Evolutionary conservation across 2,113 vertebrate genomes (phyloP).

Genomic region (Tachuris rubrigastra): DNA sequence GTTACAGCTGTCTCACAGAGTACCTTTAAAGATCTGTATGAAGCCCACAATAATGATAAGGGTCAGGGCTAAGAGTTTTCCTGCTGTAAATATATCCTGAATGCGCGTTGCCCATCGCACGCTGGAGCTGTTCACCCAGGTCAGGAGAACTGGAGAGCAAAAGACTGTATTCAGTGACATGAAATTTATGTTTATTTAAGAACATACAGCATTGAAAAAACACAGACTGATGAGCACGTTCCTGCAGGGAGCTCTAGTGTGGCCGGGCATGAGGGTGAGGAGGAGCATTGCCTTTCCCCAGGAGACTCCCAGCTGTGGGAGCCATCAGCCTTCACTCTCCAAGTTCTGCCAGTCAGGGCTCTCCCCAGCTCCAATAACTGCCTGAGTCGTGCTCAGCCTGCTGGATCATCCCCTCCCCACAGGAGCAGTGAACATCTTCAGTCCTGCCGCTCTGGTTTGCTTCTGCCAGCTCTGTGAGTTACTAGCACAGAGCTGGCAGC

Average conservation of each 20-base stretch:
- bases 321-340: background rate
- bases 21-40: constrained; percentile 93
- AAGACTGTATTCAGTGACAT: constrained; percentile 26
- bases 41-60: constrained; percentile 93
- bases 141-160: constrained; percentile 86
- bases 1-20: background rate
- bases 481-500: background rate
- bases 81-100: constrained; percentile 93
- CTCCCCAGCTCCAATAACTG: background rate
- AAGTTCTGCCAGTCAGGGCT: rapidly evolving
- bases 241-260: background rate
- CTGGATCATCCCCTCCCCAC: background rate
- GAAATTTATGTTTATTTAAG: background rate
- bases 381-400: rapidly evolving
- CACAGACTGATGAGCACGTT: rapidly evolving
- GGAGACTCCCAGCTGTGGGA: background rate
- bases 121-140: constrained; percentile 96
- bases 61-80: constrained; percentile 90
- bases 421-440: rapidly evolving
- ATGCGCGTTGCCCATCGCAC: constrained; percentile 95
- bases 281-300: background rate
- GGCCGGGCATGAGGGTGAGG: background rate
- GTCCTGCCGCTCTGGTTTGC: background rate
- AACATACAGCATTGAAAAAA: background rate
- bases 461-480: rapidly evolving